phyloP scores from a whole-genome alignment of 2,888 invertebrate species.

The Dolomedes plantarius region DNA sequence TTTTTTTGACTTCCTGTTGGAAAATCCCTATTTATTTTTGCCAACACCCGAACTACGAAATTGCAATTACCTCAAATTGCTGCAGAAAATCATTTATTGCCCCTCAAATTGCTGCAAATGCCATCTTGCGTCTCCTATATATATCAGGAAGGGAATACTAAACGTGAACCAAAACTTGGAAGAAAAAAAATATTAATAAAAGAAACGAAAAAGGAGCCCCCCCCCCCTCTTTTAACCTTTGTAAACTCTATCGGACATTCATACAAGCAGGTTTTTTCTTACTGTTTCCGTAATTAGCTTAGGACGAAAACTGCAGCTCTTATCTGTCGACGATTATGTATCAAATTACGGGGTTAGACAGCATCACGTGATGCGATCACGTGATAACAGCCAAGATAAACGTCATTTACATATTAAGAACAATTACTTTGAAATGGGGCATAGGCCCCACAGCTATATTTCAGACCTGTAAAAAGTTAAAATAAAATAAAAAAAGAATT shows the following conservation, averaged over 20 bases:
- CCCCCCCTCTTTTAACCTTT: background rate
- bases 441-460: slow-evolving; percentile 24
- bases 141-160: background rate
- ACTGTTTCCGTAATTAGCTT: slow-evolving; percentile 55
- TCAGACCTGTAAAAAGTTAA: slow-evolving; percentile 27
- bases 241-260: background rate
- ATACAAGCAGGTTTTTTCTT: background rate
- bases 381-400: slow-evolving; percentile 32
- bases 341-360: slow-evolving; percentile 61
- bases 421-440: slow-evolving; percentile 53
- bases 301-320: slow-evolving; percentile 38
- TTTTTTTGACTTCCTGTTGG: background rate
- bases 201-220: background rate
- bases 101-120: slow-evolving; percentile 24
- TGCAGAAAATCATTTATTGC: slow-evolving; percentile 47
- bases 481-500: background rate
- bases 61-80: slow-evolving; percentile 39
- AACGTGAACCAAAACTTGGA: background rate
- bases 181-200: slow-evolving; percentile 6
- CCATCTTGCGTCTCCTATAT: slow-evolving; percentile 10
- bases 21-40: background rate
- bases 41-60: background rate
- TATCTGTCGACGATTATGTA: slow-evolving; percentile 61
- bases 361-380: slow-evolving; percentile 38
- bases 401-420: slow-evolving; percentile 68